These are phyloP conservation scores for Clanis bilineata DNA, from an alignment of 2,888 invertebrate genomes.

Conservation along the genomic window DNA sequence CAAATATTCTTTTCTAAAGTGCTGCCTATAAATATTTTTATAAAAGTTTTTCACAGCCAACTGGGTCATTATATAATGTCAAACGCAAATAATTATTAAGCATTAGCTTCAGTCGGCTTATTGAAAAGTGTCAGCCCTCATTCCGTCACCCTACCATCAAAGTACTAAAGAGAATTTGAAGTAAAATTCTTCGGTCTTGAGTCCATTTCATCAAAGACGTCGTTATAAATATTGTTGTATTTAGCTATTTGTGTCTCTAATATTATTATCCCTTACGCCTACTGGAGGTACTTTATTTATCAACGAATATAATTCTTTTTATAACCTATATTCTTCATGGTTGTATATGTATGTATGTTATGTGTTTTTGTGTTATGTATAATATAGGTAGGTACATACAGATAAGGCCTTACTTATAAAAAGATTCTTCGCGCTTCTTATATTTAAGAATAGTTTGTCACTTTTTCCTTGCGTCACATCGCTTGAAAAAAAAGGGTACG, in stretches of 20 bases:
- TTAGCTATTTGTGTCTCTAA: background rate
- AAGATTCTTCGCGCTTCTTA: too few relatives aligned
- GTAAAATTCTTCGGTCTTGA: background rate
- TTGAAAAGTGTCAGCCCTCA: constrained; percentile 8
- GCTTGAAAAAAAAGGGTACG: too few relatives aligned
- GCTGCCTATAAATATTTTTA: background rate
- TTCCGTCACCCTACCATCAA: constrained; percentile 2
- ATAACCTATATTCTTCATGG: background rate
- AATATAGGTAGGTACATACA: too few relatives aligned
- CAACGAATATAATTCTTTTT: background rate
- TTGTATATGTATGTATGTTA: too few relatives aligned
- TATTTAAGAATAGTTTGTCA: too few relatives aligned
- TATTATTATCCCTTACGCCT: background rate
- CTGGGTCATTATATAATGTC: background rate
- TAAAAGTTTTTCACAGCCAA: background rate
- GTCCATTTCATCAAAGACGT: background rate
- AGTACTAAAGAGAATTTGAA: constrained; percentile 2
- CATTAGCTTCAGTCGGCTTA: constrained; percentile 10
- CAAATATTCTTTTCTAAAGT: background rate
- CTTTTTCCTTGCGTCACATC: too few relatives aligned
- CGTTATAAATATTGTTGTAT: background rate
- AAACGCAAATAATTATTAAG: background rate
- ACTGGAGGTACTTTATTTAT: background rate
- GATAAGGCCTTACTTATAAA: background rate
- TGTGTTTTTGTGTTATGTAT: too few relatives aligned